Evolutionary conservation across 1,140 invertebrate genomes (phyloP).

Genomic region (Leucophenga varia): DNA sequence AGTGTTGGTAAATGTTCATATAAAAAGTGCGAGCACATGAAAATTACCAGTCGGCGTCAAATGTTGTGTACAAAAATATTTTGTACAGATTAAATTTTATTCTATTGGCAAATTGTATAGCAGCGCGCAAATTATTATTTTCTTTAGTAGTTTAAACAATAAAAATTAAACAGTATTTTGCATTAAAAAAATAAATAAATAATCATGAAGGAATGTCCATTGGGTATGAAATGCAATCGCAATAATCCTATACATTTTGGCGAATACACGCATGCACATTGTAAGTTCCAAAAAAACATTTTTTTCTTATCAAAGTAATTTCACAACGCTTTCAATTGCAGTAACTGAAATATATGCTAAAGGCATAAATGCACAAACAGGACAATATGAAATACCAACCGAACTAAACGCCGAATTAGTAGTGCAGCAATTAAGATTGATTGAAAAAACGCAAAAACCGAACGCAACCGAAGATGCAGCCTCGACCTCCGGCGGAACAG

Average conservation of each 20-base stretch:
- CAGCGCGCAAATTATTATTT: no score
- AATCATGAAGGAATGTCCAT: slow-evolving; percentile 61
- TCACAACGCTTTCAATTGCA: slow-evolving; percentile 42
- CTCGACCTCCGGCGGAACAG: no score
- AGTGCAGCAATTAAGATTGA: slow-evolving; percentile 58
- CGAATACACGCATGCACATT: slow-evolving; percentile 74
- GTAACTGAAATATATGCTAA: slow-evolving; percentile 57
- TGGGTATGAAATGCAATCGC: slow-evolving; percentile 72
- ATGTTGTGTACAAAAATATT: no score
- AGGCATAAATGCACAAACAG: slow-evolving; percentile 35
- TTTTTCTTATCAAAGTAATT: slow-evolving; percentile 27
- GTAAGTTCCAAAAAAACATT: slow-evolving; percentile 57
- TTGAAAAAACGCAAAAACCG: slow-evolving; percentile 17
- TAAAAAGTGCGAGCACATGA: no score
- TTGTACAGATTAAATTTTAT: no score
- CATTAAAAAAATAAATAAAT: no score
- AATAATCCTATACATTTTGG: slow-evolving; percentile 76
- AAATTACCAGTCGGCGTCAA: no score
- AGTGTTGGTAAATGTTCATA: no score
- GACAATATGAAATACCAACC: slow-evolving; percentile 52
- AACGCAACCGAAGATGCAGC: slow-evolving; percentile 1
- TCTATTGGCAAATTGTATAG: no score
- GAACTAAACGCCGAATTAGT: slow-evolving; percentile 48
- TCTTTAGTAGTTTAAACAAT: no score
- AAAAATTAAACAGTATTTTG: no score